Base-by-base conservation (phyloP, 1,140 invertebrate species). In the Helicoverpa zea region DNA sequence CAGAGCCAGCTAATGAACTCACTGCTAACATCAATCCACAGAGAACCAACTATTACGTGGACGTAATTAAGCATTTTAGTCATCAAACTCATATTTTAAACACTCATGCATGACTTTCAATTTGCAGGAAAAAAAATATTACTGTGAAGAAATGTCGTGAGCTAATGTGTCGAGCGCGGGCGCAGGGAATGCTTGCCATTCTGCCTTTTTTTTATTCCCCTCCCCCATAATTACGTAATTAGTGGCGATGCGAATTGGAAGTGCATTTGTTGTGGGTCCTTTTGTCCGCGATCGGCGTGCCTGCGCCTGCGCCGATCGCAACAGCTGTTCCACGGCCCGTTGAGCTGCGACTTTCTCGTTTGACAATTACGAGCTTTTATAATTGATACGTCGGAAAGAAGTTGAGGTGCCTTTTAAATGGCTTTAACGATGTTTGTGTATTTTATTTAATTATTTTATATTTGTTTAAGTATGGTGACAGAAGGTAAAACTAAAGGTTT, bases 201-300 rank as follows among this genome's bases (percentile, higher is more conserved):
- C 90, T 87, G 85, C 83, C 89, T 89, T 88, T 90, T 87, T 87
- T 89, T 88, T 90, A 86, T 83, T 80, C 75, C 84, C 70, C 81
- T 85, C 87, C 90, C 89, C 91, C 85, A 89, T 94, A 92, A 94
- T 94, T 94, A 94, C 90, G 91, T 92, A 92, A 94, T 94, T 92
- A 94, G 90, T 90, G 88, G 80, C 90, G 89, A 91, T 90, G 76
- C 76, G 90, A 92, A 94, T 92, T 92, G 89, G 88, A 89, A 88
- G 88, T 90, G 86, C 90, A 89, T 92, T 91, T 88, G 85, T 85
- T 84, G 88, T 89, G 89, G 89, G 83, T 84, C 89, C 90, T 91
- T 93, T 92, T 93, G 91, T 92, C 82, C 85, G 88, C 58, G 83
- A 68, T 83, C 87, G 86, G 54, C 83, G 84, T 12, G 66, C 66